A percentile compares a stretch with the other conserved stretches of the same genome.
phyloP scores from a whole-genome alignment of 2,888 invertebrate genomes.

The Chesias legatella region DNA sequence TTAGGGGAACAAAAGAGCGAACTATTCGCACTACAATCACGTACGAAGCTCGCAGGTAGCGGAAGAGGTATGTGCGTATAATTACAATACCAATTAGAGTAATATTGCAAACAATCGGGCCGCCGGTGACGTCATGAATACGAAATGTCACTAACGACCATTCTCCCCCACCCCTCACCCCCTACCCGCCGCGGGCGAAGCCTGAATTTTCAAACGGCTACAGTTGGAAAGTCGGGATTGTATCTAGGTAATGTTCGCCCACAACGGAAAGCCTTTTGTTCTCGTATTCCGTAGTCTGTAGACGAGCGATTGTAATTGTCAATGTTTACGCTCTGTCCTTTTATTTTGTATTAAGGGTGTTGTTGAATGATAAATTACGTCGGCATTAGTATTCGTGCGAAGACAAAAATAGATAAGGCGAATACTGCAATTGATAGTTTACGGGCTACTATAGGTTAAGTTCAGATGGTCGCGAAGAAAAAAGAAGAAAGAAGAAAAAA shows the following conservation, averaged over 20 bases:
- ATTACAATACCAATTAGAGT: constrained; percentile 80
- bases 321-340: too few relatives aligned
- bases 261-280: constrained; percentile 13
- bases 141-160: constrained; percentile 79
- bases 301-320: too few relatives aligned
- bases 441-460: too few relatives aligned
- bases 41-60: constrained; percentile 47
- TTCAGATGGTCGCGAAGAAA: too few relatives aligned
- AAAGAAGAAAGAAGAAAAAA: too few relatives aligned
- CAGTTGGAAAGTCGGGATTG: constrained; percentile 41
- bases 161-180: constrained; percentile 34
- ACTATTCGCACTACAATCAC: constrained; percentile 44
- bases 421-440: too few relatives aligned
- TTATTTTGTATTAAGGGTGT: too few relatives aligned
- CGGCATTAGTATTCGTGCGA: too few relatives aligned
- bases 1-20: constrained; percentile 29
- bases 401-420: too few relatives aligned
- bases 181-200: constrained; percentile 45
- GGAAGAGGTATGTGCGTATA: constrained; percentile 65
- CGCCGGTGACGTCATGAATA: constrained; percentile 77
- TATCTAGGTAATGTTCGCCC: constrained; percentile 18
- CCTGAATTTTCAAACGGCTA: constrained; percentile 72
- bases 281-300: not conserved
- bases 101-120: constrained; percentile 80
- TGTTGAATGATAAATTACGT: too few relatives aligned